Base-by-base conservation (phyloP, 2,888 invertebrate species). In the Xestoiulus laeticollis region DNA sequence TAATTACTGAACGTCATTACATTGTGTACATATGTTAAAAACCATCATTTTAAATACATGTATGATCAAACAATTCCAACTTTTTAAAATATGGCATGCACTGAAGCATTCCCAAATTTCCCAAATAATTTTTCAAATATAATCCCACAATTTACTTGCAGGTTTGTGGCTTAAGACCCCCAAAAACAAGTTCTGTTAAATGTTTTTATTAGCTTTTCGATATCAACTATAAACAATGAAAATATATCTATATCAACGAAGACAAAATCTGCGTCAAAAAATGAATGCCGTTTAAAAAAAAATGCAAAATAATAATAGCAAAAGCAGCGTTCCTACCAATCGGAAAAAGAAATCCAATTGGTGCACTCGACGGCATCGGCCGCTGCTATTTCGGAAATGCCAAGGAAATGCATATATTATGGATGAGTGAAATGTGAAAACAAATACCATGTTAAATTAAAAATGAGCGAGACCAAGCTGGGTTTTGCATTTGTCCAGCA, bases 191-290 rank as follows among this genome's bases (percentile, higher is more conserved):
- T 12, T 22, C 22, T 8, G 59, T 22, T 78, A 78, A 30, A 78
- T 78, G 14, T 14, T 22, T 78, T 78, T 78, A 78, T 78, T 78
- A 30, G 78, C 78, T 78, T 78, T 78, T 78, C 30, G 14, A 78
- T 78, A 78, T 78, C 78, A 78, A 78, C 78, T 78, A 78, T 78
- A 78, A 78, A 78, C 78, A 78, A 78, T 78, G 78, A 78, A 78
- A 78, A 78, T 78, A 78, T 78, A 78, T 68, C 78, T 78, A 78
- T 78, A 78, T 78, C 3, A 78, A 78, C 78, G 78, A 78, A 32
- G 78, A 78, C 78, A 78, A 32, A 78, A 78, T 78, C 78, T 32
- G 30, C 14, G 30, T 32, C 4, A 14, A 78, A 14, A 68, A 78
- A 78, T 26, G 78, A 78, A 78, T 12, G 22, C 22, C 22, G 12